phyloP scores from a whole-genome alignment of 1,140 invertebrate species.

The Ceratina japonica region DNA sequence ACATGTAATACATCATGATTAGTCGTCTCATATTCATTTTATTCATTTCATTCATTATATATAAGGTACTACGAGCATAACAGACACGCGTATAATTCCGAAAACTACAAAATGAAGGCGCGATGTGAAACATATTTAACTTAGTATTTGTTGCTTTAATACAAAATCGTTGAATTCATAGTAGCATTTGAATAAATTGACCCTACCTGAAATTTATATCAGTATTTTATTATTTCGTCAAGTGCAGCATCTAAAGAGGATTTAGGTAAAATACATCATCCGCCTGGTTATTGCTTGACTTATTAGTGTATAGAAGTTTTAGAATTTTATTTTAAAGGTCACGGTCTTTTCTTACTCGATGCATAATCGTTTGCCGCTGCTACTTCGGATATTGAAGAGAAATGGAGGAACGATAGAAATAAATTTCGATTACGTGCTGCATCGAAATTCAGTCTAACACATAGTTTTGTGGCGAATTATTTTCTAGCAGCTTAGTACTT shows the following conservation, averaged over 20 bases:
- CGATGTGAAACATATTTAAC: no score
- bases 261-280: conserved; percentile 53
- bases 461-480: background rate
- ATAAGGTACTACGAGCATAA: no score
- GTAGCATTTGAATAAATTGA: background rate
- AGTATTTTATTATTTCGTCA: conserved; percentile 52
- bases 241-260: conserved; percentile 57
- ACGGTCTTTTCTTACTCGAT: conserved; percentile 8
- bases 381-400: no score
- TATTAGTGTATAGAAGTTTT: conserved; percentile 39
- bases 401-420: background rate
- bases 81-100: no score
- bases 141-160: background rate
- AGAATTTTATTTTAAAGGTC: conserved; percentile 19
- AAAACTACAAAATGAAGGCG: no score
- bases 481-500: background rate
- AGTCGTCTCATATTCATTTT: no score
- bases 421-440: background rate
- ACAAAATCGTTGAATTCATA: background rate
- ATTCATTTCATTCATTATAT: no score
- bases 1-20: no score
- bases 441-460: background rate
- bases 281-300: conserved; percentile 33
- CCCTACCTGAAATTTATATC: conserved; percentile 42
- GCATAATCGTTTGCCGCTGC: conserved; percentile 1